Evolutionary conservation across 2,113 vertebrate genomes (phyloP).

Genomic region (Ardeotis arabs): DNA sequence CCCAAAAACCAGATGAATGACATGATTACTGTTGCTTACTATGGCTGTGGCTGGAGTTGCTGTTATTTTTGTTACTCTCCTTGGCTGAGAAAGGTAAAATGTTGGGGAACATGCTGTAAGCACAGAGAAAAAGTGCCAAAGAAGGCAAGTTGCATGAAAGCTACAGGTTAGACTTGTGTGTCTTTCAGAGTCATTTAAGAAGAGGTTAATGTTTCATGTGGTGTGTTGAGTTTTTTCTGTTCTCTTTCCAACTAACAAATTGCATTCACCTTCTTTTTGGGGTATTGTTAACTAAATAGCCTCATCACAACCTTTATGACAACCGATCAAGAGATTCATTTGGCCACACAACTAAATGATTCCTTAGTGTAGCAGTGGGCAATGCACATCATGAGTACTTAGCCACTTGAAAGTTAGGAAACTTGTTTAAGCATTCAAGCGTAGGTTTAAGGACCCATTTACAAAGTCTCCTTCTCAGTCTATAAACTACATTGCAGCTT

Average conservation of each 20-base stretch:
- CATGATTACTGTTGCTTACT: not conserved
- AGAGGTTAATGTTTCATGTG: not conserved
- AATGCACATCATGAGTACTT: not conserved
- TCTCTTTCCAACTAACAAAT: not conserved
- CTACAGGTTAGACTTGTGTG: not conserved
- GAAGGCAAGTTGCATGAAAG: not conserved
- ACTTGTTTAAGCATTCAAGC: not conserved
- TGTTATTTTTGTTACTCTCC: not conserved
- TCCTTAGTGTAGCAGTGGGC: fast-evolving
- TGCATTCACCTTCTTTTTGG: not conserved
- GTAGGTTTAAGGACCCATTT: not conserved
- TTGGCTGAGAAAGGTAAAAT: not conserved
- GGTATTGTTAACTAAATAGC: not conserved
- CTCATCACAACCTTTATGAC: not conserved
- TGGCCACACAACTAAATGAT: not conserved
- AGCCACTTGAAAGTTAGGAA: fast-evolving
- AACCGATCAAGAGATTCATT: not conserved
- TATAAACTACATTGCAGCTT: not conserved
- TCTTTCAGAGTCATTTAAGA: not conserved
- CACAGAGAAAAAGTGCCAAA: not conserved
- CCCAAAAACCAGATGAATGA: not conserved
- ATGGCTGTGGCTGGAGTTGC: not conserved
- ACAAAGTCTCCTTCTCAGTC: not conserved
- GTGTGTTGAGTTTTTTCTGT: not conserved
- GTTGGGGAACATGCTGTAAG: not conserved